These are phyloP conservation scores for Smutsia gigantea DNA, from an alignment of 2,797 vertebrate genomes.

Conservation along the genomic window DNA sequence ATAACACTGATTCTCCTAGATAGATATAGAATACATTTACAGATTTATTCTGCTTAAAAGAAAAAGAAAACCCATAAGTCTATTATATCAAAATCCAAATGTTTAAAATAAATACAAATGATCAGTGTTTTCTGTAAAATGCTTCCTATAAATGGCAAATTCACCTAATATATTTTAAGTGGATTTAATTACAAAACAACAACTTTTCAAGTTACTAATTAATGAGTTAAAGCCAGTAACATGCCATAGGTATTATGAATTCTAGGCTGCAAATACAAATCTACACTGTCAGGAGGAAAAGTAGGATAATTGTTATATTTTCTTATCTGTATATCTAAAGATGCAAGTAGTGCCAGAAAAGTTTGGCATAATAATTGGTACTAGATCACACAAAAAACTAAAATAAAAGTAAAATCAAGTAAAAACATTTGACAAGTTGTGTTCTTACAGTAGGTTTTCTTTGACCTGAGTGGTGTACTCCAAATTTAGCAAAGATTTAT, in stretches of 20 bases:
- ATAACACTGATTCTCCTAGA: not conserved
- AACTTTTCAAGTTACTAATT: not conserved
- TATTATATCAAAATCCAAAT: not conserved
- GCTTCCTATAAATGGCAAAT: not conserved
- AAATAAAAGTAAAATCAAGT: not conserved
- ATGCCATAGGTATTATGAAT: not conserved
- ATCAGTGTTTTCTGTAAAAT: not conserved
- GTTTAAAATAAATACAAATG: not conserved
- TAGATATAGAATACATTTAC: not conserved
- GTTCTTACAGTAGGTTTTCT: not conserved
- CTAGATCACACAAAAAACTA: not conserved
- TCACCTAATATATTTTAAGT: not conserved
- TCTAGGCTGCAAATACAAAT: not conserved
- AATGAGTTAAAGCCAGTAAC: not conserved
- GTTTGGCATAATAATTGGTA: not conserved
- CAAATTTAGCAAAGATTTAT: constrained; percentile 57
- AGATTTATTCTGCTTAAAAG: constrained; percentile 10
- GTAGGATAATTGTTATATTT: not conserved
- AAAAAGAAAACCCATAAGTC: not conserved
- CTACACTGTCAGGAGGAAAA: not conserved
- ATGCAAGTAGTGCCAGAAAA: not conserved
- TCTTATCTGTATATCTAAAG: constrained; percentile 17
- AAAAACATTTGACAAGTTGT: not conserved
- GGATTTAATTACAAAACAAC: constrained; percentile 22
- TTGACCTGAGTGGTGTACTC: not conserved